Conservation (phyloP, 2,113 vertebrate genomes). For the Rafetus swinhoei region DNA sequence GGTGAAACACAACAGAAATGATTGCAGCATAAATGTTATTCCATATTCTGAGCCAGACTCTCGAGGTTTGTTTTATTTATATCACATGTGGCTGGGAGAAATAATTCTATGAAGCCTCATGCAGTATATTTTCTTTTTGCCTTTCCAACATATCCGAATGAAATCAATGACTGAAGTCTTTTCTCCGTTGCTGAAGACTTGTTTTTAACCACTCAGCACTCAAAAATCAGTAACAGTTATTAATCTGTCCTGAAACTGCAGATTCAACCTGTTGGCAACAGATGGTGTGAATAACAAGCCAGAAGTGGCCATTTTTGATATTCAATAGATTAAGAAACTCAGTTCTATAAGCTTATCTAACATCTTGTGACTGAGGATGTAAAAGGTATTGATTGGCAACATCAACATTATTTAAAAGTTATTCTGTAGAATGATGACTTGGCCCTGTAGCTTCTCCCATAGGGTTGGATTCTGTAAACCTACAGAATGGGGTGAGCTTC, state of each 20-base stretch:
- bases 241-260: conserved; percentile 63
- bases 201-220: conserved; percentile 53
- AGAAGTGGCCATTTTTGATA: conserved; percentile 68
- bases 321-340: conserved; percentile 64
- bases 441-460: not conserved
- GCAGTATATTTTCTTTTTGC: conserved; percentile 39
- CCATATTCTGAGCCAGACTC: conserved; percentile 66
- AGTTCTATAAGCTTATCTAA: conserved; percentile 67
- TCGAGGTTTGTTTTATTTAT: conserved; percentile 66
- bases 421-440: not conserved
- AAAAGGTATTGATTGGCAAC: conserved; percentile 42
- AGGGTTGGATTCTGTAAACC: not conserved
- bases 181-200: conserved; percentile 28
- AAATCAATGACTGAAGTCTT: conserved; percentile 43
- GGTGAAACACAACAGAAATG: conserved; percentile 55
- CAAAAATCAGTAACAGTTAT: conserved; percentile 62
- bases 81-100: conserved; percentile 58
- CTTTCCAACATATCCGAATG: conserved; percentile 43
- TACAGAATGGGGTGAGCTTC: rapidly evolving
- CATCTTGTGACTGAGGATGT: conserved; percentile 54
- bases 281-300: conserved; percentile 67
- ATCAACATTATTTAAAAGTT: conserved; percentile 53
- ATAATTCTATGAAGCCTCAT: conserved; percentile 42
- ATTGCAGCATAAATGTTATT: conserved; percentile 59
- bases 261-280: conserved; percentile 72